Evolutionary conservation across 2,888 invertebrate genomes (phyloP), one percentile per base, ranked within the genome.

Genomic region (Leptarthrus brevirostris): DNA sequence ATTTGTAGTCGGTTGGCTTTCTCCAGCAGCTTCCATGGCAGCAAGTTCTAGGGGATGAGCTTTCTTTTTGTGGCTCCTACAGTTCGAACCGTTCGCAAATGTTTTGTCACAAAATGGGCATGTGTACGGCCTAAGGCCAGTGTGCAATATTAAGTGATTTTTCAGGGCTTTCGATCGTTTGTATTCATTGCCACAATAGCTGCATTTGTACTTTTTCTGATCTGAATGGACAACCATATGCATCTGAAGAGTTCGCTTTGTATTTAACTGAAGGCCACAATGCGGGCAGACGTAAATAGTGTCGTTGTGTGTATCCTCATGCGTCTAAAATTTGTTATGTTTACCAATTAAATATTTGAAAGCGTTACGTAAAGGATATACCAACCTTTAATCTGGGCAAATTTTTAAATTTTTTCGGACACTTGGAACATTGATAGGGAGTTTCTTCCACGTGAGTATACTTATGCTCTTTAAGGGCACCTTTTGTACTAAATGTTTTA

Each of bases 391-490:
- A 78, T 1, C 83, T 78, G 0, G 82, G 78, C 26, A 81, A 80
- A 72, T 82, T 85, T 77, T 85, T 85, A 70, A 85, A 85, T 8
- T 78, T 78, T 14, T 83, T 82, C 1, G 80, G 79, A 53, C 85
- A 85, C 22, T 84, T 82, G 1, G 81, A 79, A 78, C 87, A 87
- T 52, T 82, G 81, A 77, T 83, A 86, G 0, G 86, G 86, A 2
- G 84, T 82, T 3, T 84, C 85, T 1, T 86, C 85, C 14, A 85
- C 85, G 75, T 87, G 87, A 1, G 85, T 85, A 3, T 86, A 80
- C 74, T 86, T 83, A 79, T 87, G 87, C 75, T 87, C 87, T 44
- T 84, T 86, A 0, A 87, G 79, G 1, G 87, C 86, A 1, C 86
- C 86, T 54, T 85, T 83, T 2, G 86, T 86, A 30, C 85, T 85